Percentiles rank a stretch among this genome's conserved stretches.
Conservation (phyloP, 2,113 vertebrate species). For the Abramis brama region DNA sequence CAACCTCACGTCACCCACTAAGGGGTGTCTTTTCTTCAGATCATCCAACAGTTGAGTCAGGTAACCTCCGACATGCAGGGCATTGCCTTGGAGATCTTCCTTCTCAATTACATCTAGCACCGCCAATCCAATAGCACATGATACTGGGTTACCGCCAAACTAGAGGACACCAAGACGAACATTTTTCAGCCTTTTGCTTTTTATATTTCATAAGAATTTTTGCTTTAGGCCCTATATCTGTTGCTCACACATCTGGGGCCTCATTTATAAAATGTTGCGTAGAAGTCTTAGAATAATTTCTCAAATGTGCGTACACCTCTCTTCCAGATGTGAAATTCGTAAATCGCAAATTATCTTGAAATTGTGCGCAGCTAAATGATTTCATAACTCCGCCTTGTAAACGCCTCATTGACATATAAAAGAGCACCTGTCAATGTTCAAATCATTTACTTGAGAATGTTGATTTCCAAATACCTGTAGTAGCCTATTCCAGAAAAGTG, state of each 20-base stretch:
- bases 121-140: conserved; percentile 91
- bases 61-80: conserved; percentile 82
- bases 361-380: no score
- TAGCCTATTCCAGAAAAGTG: no score
- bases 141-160: conserved; percentile 97
- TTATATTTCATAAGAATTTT: not conserved
- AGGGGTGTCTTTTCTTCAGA: conserved; percentile 85
- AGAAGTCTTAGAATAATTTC: no score
- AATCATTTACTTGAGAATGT: no score
- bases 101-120: conserved; percentile 89
- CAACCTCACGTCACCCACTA: conserved; percentile 91
- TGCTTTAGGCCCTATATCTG: not conserved
- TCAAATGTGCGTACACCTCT: no score
- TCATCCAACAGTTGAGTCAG: conserved; percentile 79
- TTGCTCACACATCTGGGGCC: not conserved
- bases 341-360: no score
- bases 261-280: no score
- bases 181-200: not conserved
- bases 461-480: no score
- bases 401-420: no score
- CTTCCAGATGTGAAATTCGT: no score
- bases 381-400: no score
- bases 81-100: conserved; percentile 90
- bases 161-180: conserved; percentile 59
- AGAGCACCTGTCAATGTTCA: no score